Conservation (phyloP, 2,113 vertebrate species). For the Poicephalus gulielmi region DNA sequence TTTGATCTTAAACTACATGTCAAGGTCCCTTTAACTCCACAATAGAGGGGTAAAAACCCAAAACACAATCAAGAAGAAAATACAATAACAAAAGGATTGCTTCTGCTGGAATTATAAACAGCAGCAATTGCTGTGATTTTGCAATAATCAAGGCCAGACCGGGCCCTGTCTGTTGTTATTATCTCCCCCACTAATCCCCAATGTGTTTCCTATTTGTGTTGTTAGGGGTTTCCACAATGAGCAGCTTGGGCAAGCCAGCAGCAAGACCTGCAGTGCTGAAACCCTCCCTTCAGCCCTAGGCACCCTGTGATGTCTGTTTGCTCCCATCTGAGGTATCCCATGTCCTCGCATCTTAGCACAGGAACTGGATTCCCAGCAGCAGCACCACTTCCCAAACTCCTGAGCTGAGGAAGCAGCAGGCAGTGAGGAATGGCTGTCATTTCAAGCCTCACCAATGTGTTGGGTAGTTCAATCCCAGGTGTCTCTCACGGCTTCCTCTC, state of each 20-base stretch:
- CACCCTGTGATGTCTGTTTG: not conserved
- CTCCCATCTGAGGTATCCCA: fast-evolving
- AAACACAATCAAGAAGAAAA: conserved; percentile 46
- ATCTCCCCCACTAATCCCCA: conserved; percentile 54
- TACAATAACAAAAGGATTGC: conserved; percentile 12
- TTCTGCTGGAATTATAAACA: conserved; percentile 54
- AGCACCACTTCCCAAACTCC: not conserved
- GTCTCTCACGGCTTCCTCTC: not conserved
- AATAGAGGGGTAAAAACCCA: not conserved
- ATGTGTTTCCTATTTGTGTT: conserved; percentile 66
- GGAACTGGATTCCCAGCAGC: not conserved
- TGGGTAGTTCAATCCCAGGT: not conserved
- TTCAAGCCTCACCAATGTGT: not conserved
- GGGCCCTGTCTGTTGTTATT: conserved; percentile 34
- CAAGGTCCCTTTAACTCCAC: conserved; percentile 35
- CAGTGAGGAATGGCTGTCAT: not conserved
- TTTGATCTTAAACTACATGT: not conserved
- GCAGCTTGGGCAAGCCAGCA: not conserved
- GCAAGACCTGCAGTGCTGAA: not conserved
- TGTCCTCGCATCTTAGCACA: not conserved
- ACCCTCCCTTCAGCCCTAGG: not conserved
- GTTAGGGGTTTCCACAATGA: not conserved
- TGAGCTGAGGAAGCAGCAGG: too few species aligned
- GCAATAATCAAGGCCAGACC: conserved; percentile 66
- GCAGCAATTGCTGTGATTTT: conserved; percentile 52